Evolutionary conservation across 1,140 invertebrate species (phyloP), one percentile per base, ranked within the genome.

Genomic region (Zaprionus gabonicus): DNA sequence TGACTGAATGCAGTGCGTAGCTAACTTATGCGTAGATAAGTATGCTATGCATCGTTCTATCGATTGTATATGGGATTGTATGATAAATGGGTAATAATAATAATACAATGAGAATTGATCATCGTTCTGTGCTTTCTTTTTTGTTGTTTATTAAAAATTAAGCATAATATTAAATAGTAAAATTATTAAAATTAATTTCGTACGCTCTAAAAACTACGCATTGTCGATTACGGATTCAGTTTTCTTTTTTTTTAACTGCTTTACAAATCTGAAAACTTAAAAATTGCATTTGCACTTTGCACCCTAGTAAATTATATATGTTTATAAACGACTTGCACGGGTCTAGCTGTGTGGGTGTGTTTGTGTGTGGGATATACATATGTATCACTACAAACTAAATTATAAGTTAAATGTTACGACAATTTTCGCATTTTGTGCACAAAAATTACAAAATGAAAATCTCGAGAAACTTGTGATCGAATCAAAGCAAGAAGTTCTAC

Each of bases 1-100:
- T 46, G 38, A 44, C 38, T 20, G n/a, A 27, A 51, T 77, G 67
- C 67, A 12, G 23, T 65, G 49, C 76, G 78, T 80, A 78, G 58
- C 76, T 71, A 75, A 71, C 51, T 80, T 78, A 80, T 80, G 53
- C 79, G 67, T 57, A 64, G 72, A 81, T 81, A 81, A 81, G 73
- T 80, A 80, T 66, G 77, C 73, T 79, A 81, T 81, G 44, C 68
- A 58, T 67, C n/a, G n/a, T 46, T 46, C 9, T n/a, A 46, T 46
- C n/a, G 7, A 9, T 38, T 38, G 4, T 34, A 10, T 34, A 34
- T 10, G 31, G 31, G 31, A 15, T 46, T 46, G 41, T 46, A 72
- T 44, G 56, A 65, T 51, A 36, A 20, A 36, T 25, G 41, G n/a
- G 60, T 55, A 73, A 78, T 38, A 58, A 55, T 34, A 62, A 62